Percentiles rank a stretch among this genome's conserved stretches.
These are phyloP conservation scores for Eurytoma californica DNA, from an alignment of 2,888 invertebrate species.

Conservation along the genomic window DNA sequence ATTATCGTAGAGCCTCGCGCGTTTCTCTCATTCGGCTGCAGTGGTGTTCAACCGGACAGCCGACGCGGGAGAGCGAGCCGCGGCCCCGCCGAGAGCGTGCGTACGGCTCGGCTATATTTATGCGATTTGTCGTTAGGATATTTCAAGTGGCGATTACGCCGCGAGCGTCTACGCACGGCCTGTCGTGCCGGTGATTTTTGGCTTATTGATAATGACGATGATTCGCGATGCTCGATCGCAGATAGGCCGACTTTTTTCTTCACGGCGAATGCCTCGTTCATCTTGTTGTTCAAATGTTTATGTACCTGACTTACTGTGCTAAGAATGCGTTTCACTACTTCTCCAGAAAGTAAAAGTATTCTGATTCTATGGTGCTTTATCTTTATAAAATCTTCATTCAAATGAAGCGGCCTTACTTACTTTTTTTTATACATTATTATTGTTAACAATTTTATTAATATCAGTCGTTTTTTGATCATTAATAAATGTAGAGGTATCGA, in stretches of 20 bases:
- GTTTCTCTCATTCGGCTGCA: conserved; percentile 61
- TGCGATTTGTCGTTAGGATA: conserved; percentile 32
- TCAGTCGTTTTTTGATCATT: too few species aligned
- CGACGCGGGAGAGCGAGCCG: conserved; percentile 41
- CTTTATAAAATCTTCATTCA: too few species aligned
- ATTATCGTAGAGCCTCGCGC: conserved; percentile 72
- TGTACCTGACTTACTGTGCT: too few species aligned
- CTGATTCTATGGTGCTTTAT: too few species aligned
- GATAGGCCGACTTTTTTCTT: neutral
- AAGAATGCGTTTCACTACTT: too few species aligned
- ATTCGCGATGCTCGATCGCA: neutral
- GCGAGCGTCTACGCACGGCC: conserved; percentile 4
- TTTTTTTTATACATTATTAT: too few species aligned
- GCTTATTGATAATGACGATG: conserved; percentile 1
- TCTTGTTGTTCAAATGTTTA: neutral
- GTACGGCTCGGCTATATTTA: conserved; percentile 1
- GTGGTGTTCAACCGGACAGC: conserved; percentile 70
- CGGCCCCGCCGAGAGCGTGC: neutral
- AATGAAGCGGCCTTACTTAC: too few species aligned
- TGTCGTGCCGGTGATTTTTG: neutral
- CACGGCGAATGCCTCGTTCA: neutral
- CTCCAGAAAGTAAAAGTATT: too few species aligned
- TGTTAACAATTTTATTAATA: too few species aligned
- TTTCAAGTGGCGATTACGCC: conserved; percentile 11
- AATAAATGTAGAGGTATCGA: too few species aligned